Evolutionary conservation across 2,113 vertebrate species (phyloP).

Genomic region (Semnopithecus entellus): DNA sequence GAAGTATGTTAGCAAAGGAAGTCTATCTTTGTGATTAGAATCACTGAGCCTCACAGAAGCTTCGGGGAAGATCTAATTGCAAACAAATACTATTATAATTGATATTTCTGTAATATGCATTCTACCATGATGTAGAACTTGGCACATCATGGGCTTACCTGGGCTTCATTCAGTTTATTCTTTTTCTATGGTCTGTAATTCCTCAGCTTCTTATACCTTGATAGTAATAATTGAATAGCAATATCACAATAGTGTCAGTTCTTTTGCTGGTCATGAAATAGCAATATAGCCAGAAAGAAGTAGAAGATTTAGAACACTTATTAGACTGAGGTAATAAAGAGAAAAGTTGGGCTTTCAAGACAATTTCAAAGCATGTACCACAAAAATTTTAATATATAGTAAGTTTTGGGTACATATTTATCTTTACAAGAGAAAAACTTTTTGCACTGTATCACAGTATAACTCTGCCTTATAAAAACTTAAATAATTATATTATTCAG

Average conservation of each 20-base stretch:
- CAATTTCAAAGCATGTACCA: neutral
- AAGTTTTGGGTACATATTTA: neutral
- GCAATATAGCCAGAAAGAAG: neutral
- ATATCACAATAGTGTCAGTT: neutral
- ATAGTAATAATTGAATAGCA: neutral
- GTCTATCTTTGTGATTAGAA: neutral
- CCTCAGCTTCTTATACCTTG: neutral
- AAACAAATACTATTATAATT: neutral
- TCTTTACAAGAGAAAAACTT: neutral
- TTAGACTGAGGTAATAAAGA: slow-evolving; percentile 1
- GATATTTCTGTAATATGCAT: neutral
- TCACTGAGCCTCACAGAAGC: neutral
- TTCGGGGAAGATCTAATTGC: neutral
- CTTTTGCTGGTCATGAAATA: neutral
- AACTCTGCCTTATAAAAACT: neutral
- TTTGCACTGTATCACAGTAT: neutral
- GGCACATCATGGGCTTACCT: neutral
- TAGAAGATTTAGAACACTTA: neutral
- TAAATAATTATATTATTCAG: neutral
- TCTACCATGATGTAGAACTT: neutral
- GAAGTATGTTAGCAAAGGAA: slow-evolving; percentile 35
- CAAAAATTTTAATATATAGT: neutral
- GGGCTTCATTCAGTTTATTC: neutral
- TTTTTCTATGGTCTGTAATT: neutral
- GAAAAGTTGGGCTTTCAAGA: slow-evolving; percentile 36